A percentile compares a stretch with the other conserved stretches of the same genome.
phyloP scores from a whole-genome alignment of 2,797 vertebrate species.

The Danio choprae region DNA sequence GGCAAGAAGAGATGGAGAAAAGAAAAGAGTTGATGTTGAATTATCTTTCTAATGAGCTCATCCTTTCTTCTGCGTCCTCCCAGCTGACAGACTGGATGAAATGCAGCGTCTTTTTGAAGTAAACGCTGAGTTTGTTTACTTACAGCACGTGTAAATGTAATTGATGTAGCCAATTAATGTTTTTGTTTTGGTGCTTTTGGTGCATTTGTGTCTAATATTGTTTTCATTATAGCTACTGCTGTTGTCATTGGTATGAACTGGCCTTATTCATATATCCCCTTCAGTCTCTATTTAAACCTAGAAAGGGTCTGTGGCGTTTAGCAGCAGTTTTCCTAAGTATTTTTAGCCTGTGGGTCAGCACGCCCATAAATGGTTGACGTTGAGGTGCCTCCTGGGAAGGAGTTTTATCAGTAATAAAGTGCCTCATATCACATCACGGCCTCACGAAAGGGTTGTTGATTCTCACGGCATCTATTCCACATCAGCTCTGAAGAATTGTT shows the following conservation, averaged over 20 bases:
- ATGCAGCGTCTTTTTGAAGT: not conserved
- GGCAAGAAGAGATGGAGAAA: slow-evolving; percentile 18
- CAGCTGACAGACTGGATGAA: not conserved
- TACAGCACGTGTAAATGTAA: not conserved
- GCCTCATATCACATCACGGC: slow-evolving; percentile 53
- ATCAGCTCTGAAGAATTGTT: slow-evolving; percentile 69
- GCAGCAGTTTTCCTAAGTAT: slow-evolving; percentile 30
- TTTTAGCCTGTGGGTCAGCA: slow-evolving; percentile 47
- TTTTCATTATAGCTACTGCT: not conserved
- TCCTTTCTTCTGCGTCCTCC: slow-evolving; percentile 60
- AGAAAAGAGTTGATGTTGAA: slow-evolving; percentile 13
- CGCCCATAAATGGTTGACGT: slow-evolving; percentile 43
- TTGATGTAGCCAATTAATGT: not conserved
- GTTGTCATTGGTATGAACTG: not conserved
- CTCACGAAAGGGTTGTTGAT: slow-evolving; percentile 51
- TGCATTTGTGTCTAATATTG: too few relatives aligned
- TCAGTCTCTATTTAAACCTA: slow-evolving; percentile 10
- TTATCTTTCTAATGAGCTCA: slow-evolving; percentile 64
- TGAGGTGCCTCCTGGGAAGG: slow-evolving; percentile 49
- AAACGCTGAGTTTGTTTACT: not conserved
- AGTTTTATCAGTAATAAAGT: slow-evolving; percentile 55
- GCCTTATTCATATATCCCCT: not conserved
- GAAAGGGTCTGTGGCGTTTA: slow-evolving; percentile 14
- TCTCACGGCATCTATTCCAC: slow-evolving; percentile 64
- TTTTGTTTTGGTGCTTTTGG: not conserved